Evolutionary conservation across 2,888 invertebrate species (phyloP), one percentile per base, ranked within the genome.

Genomic region (Sisyra terminalis): DNA sequence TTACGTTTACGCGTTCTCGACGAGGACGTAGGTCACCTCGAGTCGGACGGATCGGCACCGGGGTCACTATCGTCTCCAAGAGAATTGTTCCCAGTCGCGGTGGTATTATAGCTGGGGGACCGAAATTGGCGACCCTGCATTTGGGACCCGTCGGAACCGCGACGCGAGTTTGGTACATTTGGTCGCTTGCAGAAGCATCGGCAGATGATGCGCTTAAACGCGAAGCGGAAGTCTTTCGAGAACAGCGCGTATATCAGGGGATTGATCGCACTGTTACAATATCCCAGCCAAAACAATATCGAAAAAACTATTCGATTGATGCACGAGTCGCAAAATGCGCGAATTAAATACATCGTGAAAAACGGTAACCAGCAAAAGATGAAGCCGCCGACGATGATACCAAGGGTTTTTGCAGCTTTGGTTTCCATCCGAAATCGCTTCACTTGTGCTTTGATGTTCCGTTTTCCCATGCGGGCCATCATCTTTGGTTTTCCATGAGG

Each of bases 351-450:
- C 66, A 92, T 86, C 37, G 90, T 89, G 67, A 96, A 93, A 69
- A 96, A 96, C 0, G 94, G 94, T 44, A 92, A 71, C 96, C 96
- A 97, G 63, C 96, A 97, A 55, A 86, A 75, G 44, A 94, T 90
- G 65, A 97, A 97, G 37, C 92, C 87, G 1, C 96, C 96, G 3
- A 97, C 94, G 48, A 97, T 96, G 49, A 97, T 93, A 46, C 90
- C 94, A 42, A 96, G 68, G 1, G 94, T 94, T 63, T 94, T 94
- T 2, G 94, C 93, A 1, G 94, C 94, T 65, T 94, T 94, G 0
- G 93, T 93, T 61, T 96, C 94, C 82, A 90, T 89, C 3, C 86
- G 75, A 60, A 90, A 90, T 39, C 89, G 76, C 59, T 88, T 88
- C 47, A 89, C 88, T 71, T 86, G 80, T 3, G 87, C 85, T 59